These are phyloP conservation scores for Drosophila kohkoa DNA, from an alignment of 1,140 invertebrate genomes.

Conservation along the genomic window DNA sequence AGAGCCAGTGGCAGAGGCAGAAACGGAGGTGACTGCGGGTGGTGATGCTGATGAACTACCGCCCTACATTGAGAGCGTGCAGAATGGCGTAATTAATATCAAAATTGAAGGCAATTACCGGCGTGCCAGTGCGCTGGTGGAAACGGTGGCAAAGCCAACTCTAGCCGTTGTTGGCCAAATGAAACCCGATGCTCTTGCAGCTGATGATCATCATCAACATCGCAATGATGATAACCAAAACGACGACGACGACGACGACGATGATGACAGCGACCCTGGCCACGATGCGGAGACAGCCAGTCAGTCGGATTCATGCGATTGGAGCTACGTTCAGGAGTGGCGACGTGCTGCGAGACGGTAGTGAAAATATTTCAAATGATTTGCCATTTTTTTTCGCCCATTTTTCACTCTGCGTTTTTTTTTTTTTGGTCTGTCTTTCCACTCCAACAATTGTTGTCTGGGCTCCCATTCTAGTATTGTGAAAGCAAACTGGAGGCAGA, in stretches of 20 bases:
- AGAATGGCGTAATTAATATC: conserved; percentile 88
- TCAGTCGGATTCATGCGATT: conserved; percentile 86
- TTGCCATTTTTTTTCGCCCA: conserved; percentile 46
- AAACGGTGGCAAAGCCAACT: conserved; percentile 84
- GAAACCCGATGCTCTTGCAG: conserved; percentile 85
- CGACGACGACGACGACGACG: conserved; percentile 78
- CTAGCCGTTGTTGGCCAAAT: conserved; percentile 70
- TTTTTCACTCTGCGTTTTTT: conserved; percentile 33
- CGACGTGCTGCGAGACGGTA: conserved; percentile 84
- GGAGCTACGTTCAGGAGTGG: conserved; percentile 91
- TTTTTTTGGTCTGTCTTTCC: conserved; percentile 33
- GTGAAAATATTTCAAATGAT: conserved; percentile 66
- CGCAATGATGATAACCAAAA: conserved; percentile 47
- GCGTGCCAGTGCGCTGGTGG: conserved; percentile 87
- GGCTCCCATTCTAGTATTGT: conserved; percentile 34
- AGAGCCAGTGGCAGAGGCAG: neutral
- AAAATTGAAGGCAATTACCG: conserved; percentile 88
- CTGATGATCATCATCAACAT: conserved; percentile 42
- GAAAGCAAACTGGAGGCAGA: conserved; percentile 21
- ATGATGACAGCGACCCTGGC: conserved; percentile 74
- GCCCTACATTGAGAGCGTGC: conserved; percentile 84
- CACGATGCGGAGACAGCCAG: conserved; percentile 73
- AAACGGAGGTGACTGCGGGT: conserved; percentile 12
- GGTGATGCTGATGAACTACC: conserved; percentile 86
- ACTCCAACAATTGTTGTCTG: conserved; percentile 33